phyloP scores from a whole-genome alignment of 2,113 vertebrate species.

The Atractosteus spatula region DNA sequence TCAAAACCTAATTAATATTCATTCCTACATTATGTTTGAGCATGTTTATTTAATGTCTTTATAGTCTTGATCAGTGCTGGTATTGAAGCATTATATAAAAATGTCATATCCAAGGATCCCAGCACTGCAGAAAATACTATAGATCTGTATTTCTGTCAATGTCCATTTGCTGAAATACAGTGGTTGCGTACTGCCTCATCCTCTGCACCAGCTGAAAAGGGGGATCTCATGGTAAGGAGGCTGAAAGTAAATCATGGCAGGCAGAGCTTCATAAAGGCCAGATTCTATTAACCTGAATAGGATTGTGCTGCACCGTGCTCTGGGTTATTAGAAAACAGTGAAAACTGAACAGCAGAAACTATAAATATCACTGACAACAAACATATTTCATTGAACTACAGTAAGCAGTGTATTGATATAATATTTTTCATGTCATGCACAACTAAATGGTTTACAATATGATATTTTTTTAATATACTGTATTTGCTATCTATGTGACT shows the following conservation, averaged over 20 bases:
- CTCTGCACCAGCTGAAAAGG: background rate
- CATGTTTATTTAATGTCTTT: no score
- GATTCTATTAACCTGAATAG: background rate
- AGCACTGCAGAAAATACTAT: background rate
- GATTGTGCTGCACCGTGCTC: background rate
- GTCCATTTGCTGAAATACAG: slow-evolving; percentile 14
- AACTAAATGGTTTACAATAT: no score
- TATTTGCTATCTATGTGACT: no score
- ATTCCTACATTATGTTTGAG: no score
- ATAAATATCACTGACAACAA: background rate
- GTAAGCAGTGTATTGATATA: no score
- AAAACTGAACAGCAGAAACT: background rate
- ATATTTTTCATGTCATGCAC: no score
- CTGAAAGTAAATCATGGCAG: background rate
- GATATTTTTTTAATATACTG: no score
- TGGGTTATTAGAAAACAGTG: background rate
- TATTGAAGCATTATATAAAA: no score
- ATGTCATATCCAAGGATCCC: background rate
- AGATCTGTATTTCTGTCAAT: slow-evolving; percentile 4
- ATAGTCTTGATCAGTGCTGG: no score
- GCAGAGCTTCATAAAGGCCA: background rate
- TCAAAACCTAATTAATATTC: no score
- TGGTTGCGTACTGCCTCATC: background rate
- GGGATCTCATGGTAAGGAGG: background rate
- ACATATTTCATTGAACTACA: no score